A percentile compares a stretch with the other conserved stretches of the same genome.
phyloP scores from a whole-genome alignment of 2,113 vertebrate species.

The Malurus alboscapulatus region DNA sequence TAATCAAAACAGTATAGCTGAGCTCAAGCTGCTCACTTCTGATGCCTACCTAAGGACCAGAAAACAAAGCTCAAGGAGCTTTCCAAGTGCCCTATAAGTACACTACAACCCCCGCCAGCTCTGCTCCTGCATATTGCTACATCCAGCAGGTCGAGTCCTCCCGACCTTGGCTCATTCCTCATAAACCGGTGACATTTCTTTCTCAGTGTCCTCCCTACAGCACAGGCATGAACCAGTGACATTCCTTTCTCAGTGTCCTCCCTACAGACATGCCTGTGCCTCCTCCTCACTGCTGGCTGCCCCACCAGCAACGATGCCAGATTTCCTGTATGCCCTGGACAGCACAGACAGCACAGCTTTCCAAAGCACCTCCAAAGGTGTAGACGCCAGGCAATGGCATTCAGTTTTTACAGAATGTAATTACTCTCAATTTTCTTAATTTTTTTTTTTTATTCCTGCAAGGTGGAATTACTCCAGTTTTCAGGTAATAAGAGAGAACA shows the following conservation, averaged over 20 bases:
- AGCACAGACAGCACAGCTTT: background rate
- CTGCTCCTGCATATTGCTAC: background rate
- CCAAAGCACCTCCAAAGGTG: background rate
- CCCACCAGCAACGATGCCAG: fast-evolving
- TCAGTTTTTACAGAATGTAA: background rate
- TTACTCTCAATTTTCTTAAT: background rate
- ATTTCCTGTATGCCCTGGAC: background rate
- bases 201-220: background rate
- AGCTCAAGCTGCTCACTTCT: background rate
- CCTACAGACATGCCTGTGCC: background rate
- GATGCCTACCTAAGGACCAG: background rate
- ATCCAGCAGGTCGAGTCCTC: background rate
- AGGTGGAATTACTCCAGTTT: background rate
- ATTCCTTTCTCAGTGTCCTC: background rate
- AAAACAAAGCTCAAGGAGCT: background rate
- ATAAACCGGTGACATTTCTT: background rate
- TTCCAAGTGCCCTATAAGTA: fast-evolving
- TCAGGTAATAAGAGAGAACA: background rate
- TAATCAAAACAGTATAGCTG: background rate
- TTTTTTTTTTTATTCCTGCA: background rate
- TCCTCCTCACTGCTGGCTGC: background rate
- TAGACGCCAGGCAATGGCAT: background rate
- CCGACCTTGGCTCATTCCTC: background rate
- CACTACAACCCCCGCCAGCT: background rate
- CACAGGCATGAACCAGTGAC: background rate